phyloP scores from a whole-genome alignment of 2,888 invertebrate species.

The Cephus rjabovi region DNA sequence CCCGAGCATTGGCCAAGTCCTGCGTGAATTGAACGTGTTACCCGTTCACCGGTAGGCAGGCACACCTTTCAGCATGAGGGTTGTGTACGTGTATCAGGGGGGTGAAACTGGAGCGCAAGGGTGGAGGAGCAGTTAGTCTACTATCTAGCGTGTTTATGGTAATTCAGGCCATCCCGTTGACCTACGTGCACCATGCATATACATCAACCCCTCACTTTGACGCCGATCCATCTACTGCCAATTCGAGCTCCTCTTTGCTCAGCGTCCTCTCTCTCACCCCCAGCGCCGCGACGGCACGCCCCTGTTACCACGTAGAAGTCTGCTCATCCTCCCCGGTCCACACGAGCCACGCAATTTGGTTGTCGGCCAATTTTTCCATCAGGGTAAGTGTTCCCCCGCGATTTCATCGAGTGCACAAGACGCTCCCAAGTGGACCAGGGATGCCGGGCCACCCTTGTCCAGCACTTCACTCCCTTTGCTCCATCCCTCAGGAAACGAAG shows the following conservation, averaged over 20 bases:
- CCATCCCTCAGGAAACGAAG: too few species aligned
- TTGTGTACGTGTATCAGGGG: not conserved
- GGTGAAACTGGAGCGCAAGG: not conserved
- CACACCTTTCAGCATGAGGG: not conserved
- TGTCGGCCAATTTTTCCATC: conserved; percentile 30
- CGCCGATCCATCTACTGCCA: conserved; percentile 36
- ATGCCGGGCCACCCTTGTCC: too few species aligned
- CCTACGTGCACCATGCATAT: conserved; percentile 54
- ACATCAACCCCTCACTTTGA: conserved; percentile 56
- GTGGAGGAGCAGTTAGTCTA: conserved; percentile 45
- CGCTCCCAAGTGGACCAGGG: too few species aligned
- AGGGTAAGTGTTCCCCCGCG: not conserved
- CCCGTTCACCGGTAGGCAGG: conserved; percentile 11
- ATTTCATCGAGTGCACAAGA: not conserved
- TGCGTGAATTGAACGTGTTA: not conserved
- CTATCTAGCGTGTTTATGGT: conserved; percentile 57
- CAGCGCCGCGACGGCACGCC: conserved; percentile 12
- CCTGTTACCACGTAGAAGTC: not conserved
- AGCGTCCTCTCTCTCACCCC: conserved; percentile 14
- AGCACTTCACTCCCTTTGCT: too few species aligned
- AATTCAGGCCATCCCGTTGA: conserved; percentile 51
- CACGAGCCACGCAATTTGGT: conserved; percentile 43
- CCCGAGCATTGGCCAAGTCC: conserved; percentile 15
- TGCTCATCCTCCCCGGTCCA: not conserved
- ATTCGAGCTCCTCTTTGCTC: conserved; percentile 26